These are phyloP conservation scores for Volucella inflata DNA, from an alignment of 2,888 invertebrate species.

Conservation along the genomic window DNA sequence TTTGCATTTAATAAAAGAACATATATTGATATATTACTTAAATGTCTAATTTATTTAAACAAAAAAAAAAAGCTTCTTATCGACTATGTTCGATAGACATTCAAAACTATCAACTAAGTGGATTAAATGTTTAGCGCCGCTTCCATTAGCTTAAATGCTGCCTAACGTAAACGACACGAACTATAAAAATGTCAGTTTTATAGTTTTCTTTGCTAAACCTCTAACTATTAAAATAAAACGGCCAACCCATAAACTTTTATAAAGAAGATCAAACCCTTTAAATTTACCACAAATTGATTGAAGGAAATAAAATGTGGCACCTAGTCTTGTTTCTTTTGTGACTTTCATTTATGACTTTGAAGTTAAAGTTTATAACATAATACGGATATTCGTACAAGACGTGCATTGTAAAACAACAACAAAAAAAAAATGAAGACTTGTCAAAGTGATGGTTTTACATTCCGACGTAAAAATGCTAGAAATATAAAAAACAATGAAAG, in stretches of 20 bases:
- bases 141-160: conserved; percentile 10
- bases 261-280: conserved; percentile 49
- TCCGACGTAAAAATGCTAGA: not conserved
- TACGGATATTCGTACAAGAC: no score
- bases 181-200: conserved; percentile 15
- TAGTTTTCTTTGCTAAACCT: conserved; percentile 18
- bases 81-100: not conserved
- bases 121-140: conserved; percentile 20
- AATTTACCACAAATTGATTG: conserved; percentile 44
- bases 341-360: conserved; percentile 12
- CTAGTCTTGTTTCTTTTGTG: not conserved
- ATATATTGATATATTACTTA: no score
- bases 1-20: no score
- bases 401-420: conserved; percentile 28
- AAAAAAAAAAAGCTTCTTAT: not conserved
- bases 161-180: not conserved
- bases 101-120: not conserved
- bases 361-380: conserved; percentile 18
- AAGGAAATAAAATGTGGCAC: conserved; percentile 39
- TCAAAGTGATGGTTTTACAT: conserved; percentile 43
- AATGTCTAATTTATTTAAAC: not conserved
- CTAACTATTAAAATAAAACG: conserved; percentile 44
- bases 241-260: not conserved
- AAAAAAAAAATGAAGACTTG: conserved; percentile 33
- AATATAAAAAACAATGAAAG: not conserved